Evolutionary conservation across 1,140 invertebrate genomes (phyloP).

Genomic region (Lordiphosa collinella): DNA sequence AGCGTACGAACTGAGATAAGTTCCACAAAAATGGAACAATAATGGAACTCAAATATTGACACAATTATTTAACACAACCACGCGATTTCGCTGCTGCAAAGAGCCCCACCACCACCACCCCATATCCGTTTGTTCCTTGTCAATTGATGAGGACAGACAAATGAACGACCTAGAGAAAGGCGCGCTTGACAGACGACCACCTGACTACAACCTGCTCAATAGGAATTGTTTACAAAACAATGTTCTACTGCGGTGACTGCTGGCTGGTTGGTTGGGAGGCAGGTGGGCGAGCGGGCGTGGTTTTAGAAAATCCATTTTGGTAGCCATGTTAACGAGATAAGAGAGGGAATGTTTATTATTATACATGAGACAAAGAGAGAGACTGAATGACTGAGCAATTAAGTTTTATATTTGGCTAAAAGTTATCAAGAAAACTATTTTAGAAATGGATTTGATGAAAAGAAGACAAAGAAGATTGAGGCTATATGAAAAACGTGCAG

Average conservation of each 20-base stretch:
- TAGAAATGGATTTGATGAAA: neutral
- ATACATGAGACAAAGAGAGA: neutral
- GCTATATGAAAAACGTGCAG: too few relatives aligned
- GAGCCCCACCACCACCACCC: slow-evolving; percentile 10
- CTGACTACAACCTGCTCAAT: neutral
- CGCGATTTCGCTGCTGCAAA: slow-evolving; percentile 55
- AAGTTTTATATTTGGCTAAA: slow-evolving; percentile 5
- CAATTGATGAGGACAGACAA: slow-evolving; percentile 13
- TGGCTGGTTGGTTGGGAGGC: neutral
- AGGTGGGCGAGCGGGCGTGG: neutral
- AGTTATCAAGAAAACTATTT: slow-evolving; percentile 14
- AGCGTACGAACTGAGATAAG: slow-evolving; percentile 23
- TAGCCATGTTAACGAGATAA: slow-evolving; percentile 17
- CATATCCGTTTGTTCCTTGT: neutral
- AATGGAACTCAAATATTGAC: slow-evolving; percentile 72
- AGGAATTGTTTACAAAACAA: neutral
- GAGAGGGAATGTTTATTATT: slow-evolving; percentile 22
- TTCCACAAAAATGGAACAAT: slow-evolving; percentile 52
- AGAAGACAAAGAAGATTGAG: neutral
- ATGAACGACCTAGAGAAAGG: slow-evolving; percentile 36
- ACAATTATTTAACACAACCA: slow-evolving; percentile 73
- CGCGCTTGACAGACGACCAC: slow-evolving; percentile 13
- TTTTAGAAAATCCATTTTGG: slow-evolving; percentile 25
- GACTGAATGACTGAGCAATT: slow-evolving; percentile 29
- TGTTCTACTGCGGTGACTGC: too few relatives aligned